Evolutionary conservation across 2,113 vertebrate genomes (phyloP).

Genomic region (Pteronura brasiliensis): DNA sequence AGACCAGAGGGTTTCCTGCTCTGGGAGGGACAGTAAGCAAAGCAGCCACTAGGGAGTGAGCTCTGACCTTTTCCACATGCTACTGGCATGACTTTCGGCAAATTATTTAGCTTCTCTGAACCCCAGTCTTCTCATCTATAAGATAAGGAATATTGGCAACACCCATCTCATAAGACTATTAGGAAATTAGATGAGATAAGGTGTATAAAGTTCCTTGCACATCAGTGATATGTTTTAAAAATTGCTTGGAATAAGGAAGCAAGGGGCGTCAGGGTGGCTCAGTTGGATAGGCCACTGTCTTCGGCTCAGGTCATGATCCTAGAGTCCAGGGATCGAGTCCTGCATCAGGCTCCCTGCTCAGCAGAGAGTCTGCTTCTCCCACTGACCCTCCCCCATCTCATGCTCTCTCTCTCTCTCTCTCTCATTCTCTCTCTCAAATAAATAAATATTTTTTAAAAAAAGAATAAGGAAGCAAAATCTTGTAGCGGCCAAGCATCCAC

Average conservation of each 20-base stretch:
- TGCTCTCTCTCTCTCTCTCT: too few species aligned
- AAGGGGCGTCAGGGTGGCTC: too few species aligned
- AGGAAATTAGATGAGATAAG: background rate
- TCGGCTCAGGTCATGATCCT: too few species aligned
- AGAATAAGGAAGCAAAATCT: background rate
- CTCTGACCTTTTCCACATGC: background rate
- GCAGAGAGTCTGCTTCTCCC: too few species aligned
- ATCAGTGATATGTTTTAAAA: background rate
- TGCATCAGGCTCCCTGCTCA: too few species aligned
- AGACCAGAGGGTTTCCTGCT: background rate
- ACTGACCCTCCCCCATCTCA: too few species aligned
- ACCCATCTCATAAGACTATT: background rate
- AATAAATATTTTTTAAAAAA: too few species aligned
- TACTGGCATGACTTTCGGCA: background rate
- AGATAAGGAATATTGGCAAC: conserved; percentile 20
- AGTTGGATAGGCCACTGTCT: too few species aligned
- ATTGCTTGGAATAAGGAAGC: background rate
- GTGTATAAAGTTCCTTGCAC: background rate
- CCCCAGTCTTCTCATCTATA: conserved; percentile 5
- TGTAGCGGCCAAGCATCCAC: background rate
- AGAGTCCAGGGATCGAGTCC: too few species aligned
- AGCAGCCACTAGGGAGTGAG: background rate
- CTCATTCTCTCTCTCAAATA: too few species aligned
- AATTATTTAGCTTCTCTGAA: background rate
- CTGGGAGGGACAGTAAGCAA: background rate